Base-by-base conservation (phyloP, 2,797 vertebrate genomes). In the Heliangelus exortis region DNA sequence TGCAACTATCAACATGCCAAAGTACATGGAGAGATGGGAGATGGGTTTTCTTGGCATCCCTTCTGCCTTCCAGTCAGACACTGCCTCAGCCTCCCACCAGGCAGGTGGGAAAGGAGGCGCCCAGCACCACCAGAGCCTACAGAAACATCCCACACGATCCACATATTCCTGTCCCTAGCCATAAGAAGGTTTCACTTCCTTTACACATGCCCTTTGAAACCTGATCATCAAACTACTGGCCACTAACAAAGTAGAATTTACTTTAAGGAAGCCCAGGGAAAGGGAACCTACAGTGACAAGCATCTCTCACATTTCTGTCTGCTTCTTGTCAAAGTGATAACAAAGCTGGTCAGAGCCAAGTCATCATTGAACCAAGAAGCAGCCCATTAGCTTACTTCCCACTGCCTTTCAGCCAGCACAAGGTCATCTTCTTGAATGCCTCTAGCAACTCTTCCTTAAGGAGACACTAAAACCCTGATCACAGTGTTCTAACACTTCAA, bases 81-180 rank as follows among this genome's bases (percentile, higher is more conserved):
- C 41, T 8, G 7, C 26, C 41, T 65, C 68, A 90, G 61, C 21
- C 33, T 43, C 22, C 48, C 28, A 2, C 23, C 39, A 63, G 53
- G 47, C 1, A 0, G 48, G 47, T n/a, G 11, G 10, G 41, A 67
- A 53, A 5, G 48, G 23, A 71, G 14, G 36, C 54, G 77, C 14
- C 9, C 4, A 1, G 77, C 68, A 53, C 6, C 9, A 3, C 34
- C 19, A 25, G 16, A 76, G 28, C 41, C 58, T 0, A 0, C 41
- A 54, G 11, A 62, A 61, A 75, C 43, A 58, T 29, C 23, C 16
- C 3, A 1, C 47, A 45, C 0, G 1, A 81, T 19, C 45, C 2
- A 1, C 36, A 66, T 61, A 71, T n/a, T 86, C n/a, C 57, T 33
- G 72, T 50, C 10, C 33, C 31, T 4, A 45, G 14, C 16, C 3